Evolutionary conservation across 2,888 invertebrate species (phyloP).

Genomic region (Diarsia dahlii): DNA sequence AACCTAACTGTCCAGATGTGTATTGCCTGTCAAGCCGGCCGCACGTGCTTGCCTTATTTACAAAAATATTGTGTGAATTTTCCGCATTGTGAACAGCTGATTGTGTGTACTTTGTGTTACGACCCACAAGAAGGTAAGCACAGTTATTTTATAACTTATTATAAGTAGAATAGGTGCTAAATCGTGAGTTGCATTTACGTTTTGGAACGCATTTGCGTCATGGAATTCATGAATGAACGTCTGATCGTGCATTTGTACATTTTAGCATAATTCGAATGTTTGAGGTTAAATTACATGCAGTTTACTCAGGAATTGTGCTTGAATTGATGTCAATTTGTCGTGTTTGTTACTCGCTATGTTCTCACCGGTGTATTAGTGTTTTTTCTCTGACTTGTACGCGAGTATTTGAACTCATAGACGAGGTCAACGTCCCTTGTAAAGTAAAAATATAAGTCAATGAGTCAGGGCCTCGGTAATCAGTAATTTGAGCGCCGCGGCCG

Average conservation of each 20-base stretch:
- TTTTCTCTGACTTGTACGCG: constrained; percentile 11
- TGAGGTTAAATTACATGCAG: constrained; percentile 49
- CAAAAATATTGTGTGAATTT: constrained; percentile 64
- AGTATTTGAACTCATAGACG: constrained; percentile 36
- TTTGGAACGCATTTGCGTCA: constrained; percentile 62
- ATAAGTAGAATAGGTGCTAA: constrained; percentile 38
- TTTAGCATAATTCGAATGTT: constrained; percentile 60
- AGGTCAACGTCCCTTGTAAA: constrained; percentile 59
- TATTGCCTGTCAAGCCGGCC: constrained; percentile 69
- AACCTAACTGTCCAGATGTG: constrained; percentile 74
- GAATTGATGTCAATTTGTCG: constrained; percentile 31
- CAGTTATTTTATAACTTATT: constrained; percentile 53
- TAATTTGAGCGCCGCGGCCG: constrained; percentile 40
- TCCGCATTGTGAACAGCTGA: constrained; percentile 73
- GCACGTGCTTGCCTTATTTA: constrained; percentile 71
- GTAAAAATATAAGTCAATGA: constrained; percentile 62
- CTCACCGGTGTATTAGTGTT: constrained; percentile 24
- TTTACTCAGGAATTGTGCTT: constrained; percentile 31
- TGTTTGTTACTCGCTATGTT: constrained; percentile 35
- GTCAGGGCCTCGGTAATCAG: constrained; percentile 50
- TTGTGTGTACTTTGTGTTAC: constrained; percentile 68
- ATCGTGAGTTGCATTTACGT: constrained; percentile 49
- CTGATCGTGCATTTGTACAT: constrained; percentile 46
- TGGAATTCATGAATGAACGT: constrained; percentile 67
- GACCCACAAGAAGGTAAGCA: constrained; percentile 58